These are phyloP conservation scores for Tachycineta bicolor DNA, from an alignment of 2,113 vertebrate species.

Conservation along the genomic window DNA sequence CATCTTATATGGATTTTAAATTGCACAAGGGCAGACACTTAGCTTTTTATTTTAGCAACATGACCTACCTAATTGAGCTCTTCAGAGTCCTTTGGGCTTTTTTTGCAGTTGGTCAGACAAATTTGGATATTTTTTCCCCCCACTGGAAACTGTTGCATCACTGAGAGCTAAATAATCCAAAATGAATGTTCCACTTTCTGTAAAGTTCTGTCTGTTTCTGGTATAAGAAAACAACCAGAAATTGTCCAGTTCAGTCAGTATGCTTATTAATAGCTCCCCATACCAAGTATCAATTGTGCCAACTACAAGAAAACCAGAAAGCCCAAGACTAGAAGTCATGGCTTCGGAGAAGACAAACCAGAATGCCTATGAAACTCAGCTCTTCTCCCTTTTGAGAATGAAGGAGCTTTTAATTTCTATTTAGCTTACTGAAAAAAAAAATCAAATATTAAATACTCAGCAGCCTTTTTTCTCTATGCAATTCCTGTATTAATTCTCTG, in stretches of 20 bases:
- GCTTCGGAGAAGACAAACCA: background rate
- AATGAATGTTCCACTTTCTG: background rate
- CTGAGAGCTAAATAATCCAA: background rate
- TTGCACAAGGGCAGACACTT: background rate
- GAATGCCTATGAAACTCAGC: background rate
- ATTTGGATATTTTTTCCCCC: background rate
- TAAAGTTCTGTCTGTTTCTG: background rate
- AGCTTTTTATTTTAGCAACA: conserved; percentile 24
- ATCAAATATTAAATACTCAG: background rate
- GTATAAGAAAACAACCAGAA: background rate
- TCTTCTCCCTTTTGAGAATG: background rate
- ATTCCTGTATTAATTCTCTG: background rate
- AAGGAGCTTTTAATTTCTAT: background rate
- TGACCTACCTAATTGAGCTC: background rate
- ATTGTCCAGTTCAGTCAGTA: background rate
- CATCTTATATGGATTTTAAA: background rate
- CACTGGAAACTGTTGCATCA: background rate
- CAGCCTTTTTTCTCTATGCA: background rate
- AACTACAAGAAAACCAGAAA: background rate
- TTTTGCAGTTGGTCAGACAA: background rate
- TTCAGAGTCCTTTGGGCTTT: background rate
- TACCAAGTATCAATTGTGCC: background rate
- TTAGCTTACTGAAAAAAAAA: background rate
- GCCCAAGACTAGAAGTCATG: background rate
- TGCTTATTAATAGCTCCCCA: background rate